Base-by-base conservation (phyloP, 2,797 vertebrate genomes). In the Channa striata region DNA sequence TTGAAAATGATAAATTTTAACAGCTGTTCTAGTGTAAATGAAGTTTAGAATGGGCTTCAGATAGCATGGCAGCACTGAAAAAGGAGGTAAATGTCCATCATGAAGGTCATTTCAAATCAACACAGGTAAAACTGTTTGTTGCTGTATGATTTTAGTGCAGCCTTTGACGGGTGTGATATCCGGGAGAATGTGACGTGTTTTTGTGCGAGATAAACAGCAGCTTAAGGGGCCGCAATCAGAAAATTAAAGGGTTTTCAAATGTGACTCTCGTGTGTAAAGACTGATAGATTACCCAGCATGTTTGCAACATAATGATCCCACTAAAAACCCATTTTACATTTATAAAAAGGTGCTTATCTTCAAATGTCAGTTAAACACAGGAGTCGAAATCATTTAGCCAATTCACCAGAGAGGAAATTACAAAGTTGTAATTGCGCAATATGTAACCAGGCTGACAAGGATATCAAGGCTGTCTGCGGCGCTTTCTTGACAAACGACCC, bases 301-400 rank as follows among this genome's bases (percentile, higher is more conserved):
- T 74, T 80, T 73, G 63, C 47, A 19, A 53, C 72, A 47, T 65
- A 73, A 68, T 59, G 33, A 33, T 21, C 9, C 58, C 14, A 43
- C 57, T 63, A 73, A 75, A 75, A 74, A 63, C 16, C 20, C 11
- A 59, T 69, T 82, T 70, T 57, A 61, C 58, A 63, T 77, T 73
- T 20, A 78, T 59, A 78, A 83, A 33, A 82, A 62, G 33, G 56
- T 74, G 62, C 51, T 78, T 83, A 72, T 87, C 65, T 78, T 72
- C 49, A 82, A 88, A 84, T 70, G 72, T 70, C 78, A 81, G 62
- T 72, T 47, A 68, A 74, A 74, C 59, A 72, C 74, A 76, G 37
- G 57, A 83, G 58, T 70, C 66, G 36, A 17, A 70, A 76, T 77
- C 16, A 69, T 72, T 77, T 52, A 47, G 34, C 56, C 54, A 66